Base-by-base conservation (phyloP, 2,888 invertebrate species). In the Rhogogaster chlorosoma region DNA sequence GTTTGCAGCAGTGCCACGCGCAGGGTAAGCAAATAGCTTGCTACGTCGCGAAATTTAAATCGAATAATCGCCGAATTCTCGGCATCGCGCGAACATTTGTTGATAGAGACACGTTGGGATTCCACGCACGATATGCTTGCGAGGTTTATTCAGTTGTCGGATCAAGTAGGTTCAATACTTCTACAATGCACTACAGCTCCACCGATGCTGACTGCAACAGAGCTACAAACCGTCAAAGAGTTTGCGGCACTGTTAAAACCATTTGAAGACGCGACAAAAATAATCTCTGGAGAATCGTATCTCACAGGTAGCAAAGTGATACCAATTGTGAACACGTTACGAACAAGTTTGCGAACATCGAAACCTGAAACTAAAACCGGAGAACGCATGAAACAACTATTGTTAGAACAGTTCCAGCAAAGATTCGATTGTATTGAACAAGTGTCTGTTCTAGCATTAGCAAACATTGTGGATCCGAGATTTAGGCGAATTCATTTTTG, bases 81-180 rank as follows among this genome's bases (percentile, higher is more conserved):
- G n/a, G n/a, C n/a, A n/a, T n/a, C n/a, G n/a, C n/a, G n/a, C n/a
- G n/a, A n/a, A n/a, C n/a, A n/a, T n/a, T n/a, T n/a, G n/a, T n/a
- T n/a, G n/a, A n/a, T n/a, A n/a, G 53, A 84, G 12, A 88, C 88
- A 5, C 49, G 87, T 61, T 88, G 87, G 87, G 87, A 88, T 29
- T 86, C 85, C 1, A 85, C 84, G 10, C 85, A 71, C n/a, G 85
- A 84, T 32, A 87, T 86, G 86, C n/a, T 87, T 1, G 84, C 85
- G 15, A 26, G 86, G 75, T 85, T 86, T 57, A 84, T 85, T 12
- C 84, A 73, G 57, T 61, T 85, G 12, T 84, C 82, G 18, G 84
- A 77, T 38, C 84, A 10, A 53, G 80, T 86, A 7, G 85, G 77
- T 67, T 71, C 86, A 10, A 85, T 84, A 32, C 61, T 88, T 7